A percentile compares a stretch with the other conserved stretches of the same genome.
phyloP scores from a whole-genome alignment of 2,797 vertebrate species.

The Apodemus agrarius region DNA sequence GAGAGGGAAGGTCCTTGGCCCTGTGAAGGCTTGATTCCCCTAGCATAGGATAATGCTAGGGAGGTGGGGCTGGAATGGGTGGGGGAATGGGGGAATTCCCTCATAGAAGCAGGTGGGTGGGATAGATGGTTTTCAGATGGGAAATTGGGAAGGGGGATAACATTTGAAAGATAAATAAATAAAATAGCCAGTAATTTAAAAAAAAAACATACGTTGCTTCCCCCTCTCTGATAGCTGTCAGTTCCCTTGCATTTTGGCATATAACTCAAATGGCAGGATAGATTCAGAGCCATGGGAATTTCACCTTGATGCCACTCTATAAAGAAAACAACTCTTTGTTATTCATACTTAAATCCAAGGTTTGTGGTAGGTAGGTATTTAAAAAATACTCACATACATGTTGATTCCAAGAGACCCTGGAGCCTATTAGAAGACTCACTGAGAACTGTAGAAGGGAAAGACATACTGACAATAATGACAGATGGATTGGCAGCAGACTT shows the following conservation, averaged over 20 bases:
- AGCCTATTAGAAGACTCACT: background rate
- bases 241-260: background rate
- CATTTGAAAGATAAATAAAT: too few species aligned
- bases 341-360: background rate
- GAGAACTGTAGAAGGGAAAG: background rate
- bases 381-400: background rate
- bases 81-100: too few species aligned
- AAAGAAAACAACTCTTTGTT: background rate
- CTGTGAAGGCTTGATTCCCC: too few species aligned
- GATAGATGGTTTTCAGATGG: too few species aligned
- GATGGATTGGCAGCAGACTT: background rate
- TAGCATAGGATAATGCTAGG: too few species aligned
- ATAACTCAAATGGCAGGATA: background rate
- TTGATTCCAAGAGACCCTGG: background rate
- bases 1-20: too few species aligned
- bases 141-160: too few species aligned
- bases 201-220: constrained; percentile 74
- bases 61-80: too few species aligned
- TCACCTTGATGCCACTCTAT: background rate
- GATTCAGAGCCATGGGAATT: background rate
- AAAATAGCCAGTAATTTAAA: constrained; percentile 49
- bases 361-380: background rate
- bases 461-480: background rate
- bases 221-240: constrained; percentile 32
- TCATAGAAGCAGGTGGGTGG: too few species aligned